Conservation (phyloP, 2,113 vertebrate species). For the Vireo altiloquus region DNA sequence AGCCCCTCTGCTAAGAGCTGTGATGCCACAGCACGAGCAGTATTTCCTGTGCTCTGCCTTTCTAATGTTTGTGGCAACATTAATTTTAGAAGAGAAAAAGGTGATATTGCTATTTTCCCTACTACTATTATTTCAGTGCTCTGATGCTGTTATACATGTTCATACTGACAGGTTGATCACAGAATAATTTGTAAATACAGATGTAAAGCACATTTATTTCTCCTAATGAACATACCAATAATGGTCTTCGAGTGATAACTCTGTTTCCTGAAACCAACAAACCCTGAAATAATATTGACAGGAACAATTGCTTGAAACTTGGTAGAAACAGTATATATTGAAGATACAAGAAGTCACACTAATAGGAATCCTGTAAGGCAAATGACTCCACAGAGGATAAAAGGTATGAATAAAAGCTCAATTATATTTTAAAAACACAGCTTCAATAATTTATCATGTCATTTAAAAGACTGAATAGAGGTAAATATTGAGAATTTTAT, state of each 20-base stretch:
- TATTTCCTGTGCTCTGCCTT: not conserved
- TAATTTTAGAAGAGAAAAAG: not conserved
- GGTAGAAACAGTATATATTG: not conserved
- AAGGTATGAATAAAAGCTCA: not conserved
- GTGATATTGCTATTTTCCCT: not conserved
- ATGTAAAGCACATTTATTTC: not conserved
- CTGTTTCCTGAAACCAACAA: slow-evolving; percentile 53
- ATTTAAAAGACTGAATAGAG: not conserved
- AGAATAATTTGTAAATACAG: slow-evolving; percentile 29
- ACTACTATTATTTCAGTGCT: not conserved
- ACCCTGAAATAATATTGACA: slow-evolving; percentile 41
- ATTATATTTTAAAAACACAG: not conserved
- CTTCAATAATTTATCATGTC: not conserved
- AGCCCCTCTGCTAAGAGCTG: not conserved
- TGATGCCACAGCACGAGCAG: rapidly evolving
- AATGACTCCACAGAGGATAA: slow-evolving; percentile 22
- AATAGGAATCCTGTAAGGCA: slow-evolving; percentile 39
- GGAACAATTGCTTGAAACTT: slow-evolving; percentile 40
- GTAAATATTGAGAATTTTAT: not conserved
- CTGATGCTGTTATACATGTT: not conserved
- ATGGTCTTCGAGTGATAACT: not conserved
- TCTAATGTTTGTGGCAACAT: not conserved
- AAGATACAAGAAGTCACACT: slow-evolving; percentile 7
- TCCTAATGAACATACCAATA: slow-evolving; percentile 43
- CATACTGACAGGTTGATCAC: not conserved